Percentiles rank a stretch among this genome's conserved stretches.
phyloP scores from a whole-genome alignment of 2,888 invertebrate species.

The Caenorhabditis wallacei region DNA sequence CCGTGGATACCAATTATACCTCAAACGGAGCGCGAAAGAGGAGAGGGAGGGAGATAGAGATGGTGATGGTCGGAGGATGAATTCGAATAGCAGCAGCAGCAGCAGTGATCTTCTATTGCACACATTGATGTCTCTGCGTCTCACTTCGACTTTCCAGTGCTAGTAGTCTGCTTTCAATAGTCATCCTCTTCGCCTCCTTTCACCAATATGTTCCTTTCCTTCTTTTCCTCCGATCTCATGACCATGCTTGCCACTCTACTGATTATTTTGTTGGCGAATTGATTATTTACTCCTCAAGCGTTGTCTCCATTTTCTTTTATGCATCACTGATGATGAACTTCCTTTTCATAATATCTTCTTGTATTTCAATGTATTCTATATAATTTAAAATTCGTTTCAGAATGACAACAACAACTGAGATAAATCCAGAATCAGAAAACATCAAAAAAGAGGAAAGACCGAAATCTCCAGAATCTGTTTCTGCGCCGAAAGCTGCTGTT shows the following conservation, averaged over 20 bases:
- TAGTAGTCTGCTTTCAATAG: slow-evolving; percentile 38
- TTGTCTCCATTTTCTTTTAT: neutral
- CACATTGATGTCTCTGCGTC: slow-evolving; percentile 52
- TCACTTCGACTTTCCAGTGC: slow-evolving; percentile 42
- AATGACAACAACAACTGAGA: slow-evolving; percentile 40
- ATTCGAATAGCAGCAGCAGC: slow-evolving; percentile 10
- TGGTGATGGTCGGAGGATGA: slow-evolving; percentile 27
- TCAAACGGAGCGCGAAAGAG: neutral
- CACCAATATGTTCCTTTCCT: slow-evolving; percentile 34
- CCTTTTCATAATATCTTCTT: neutral
- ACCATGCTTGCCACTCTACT: slow-evolving; percentile 38
- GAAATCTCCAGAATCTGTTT: slow-evolving; percentile 12
- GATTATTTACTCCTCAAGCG: slow-evolving; percentile 35
- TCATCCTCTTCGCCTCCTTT: slow-evolving; percentile 18
- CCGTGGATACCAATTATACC: slow-evolving; percentile 41
- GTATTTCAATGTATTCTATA: neutral
- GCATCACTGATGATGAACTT: neutral
- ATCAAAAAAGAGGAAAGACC: neutral
- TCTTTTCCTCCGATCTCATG: slow-evolving; percentile 39
- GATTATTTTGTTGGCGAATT: slow-evolving; percentile 37
- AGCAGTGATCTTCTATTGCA: slow-evolving; percentile 42
- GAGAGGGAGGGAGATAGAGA: neutral
- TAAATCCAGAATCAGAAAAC: neutral
- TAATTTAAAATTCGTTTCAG: slow-evolving; percentile 6
- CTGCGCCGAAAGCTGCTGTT: slow-evolving; percentile 45